Percentiles rank a stretch among this genome's conserved stretches.
Evolutionary conservation across 2,888 invertebrate species (phyloP).

Genomic region (Bruchidius siliquastri): DNA sequence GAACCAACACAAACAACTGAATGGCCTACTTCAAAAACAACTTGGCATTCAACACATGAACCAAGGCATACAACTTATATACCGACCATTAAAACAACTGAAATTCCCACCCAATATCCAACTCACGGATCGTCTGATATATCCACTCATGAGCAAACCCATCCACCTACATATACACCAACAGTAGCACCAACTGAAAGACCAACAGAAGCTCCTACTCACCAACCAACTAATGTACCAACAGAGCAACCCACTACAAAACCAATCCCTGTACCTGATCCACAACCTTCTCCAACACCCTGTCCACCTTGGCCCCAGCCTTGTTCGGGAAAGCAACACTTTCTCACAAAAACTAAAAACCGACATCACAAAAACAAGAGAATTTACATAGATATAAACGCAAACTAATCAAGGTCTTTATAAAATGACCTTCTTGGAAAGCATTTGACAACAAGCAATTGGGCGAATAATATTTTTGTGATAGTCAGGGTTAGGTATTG

Average conservation of each 20-base stretch:
- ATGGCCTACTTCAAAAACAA: no score
- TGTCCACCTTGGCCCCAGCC: not conserved
- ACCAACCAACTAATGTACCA: not conserved
- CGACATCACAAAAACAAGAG: no score
- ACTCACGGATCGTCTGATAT: no score
- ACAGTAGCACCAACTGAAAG: not conserved
- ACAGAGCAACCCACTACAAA: not conserved
- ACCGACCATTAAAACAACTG: no score
- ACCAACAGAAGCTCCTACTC: not conserved
- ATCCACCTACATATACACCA: not conserved
- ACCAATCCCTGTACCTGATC: not conserved
- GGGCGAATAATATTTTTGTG: no score
- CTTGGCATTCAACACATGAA: not conserved
- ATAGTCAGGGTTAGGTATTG: no score
- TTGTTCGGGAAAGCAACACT: not conserved
- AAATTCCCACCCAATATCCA: no score
- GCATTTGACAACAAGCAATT: no score
- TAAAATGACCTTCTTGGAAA: no score
- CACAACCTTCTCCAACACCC: not conserved
- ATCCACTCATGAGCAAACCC: slow-evolving; percentile 1
- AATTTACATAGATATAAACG: no score
- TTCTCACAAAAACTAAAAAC: no score
- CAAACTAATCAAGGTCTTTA: no score
- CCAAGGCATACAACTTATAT: not conserved
- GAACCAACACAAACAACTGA: not conserved